phyloP scores from a whole-genome alignment of 2,113 vertebrate species.

The Apteryx mantelli region DNA sequence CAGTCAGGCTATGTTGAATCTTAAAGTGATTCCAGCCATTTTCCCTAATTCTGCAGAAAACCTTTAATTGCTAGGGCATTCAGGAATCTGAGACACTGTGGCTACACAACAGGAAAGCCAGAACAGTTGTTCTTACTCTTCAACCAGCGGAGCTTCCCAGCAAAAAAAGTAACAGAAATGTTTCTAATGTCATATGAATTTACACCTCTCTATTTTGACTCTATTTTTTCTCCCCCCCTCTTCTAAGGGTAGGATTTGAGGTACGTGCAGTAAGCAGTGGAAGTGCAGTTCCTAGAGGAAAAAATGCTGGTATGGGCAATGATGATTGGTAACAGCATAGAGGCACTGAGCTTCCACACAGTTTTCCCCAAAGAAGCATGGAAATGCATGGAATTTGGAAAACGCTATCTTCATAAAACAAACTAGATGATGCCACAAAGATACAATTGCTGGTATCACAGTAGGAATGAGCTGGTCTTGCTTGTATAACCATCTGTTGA shows the following conservation, averaged over 20 bases:
- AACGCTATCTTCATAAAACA: accelerated
- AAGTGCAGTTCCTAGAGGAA: accelerated
- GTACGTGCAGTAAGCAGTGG: accelerated
- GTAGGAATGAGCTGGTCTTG: not conserved
- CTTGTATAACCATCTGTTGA: not conserved
- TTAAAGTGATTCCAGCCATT: not conserved
- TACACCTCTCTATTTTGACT: not conserved
- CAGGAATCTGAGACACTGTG: not conserved
- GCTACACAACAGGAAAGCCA: not conserved
- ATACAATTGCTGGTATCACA: not conserved
- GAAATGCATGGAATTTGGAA: not conserved
- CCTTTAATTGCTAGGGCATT: not conserved
- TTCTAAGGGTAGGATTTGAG: not conserved
- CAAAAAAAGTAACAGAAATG: not conserved
- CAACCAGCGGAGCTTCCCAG: not conserved
- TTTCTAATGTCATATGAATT: not conserved
- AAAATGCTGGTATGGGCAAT: accelerated
- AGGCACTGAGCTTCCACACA: not conserved
- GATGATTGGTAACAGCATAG: accelerated
- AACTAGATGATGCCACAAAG: not conserved
- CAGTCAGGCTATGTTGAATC: not conserved
- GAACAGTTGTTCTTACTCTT: not conserved
- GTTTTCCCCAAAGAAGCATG: accelerated
- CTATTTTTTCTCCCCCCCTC: not conserved
- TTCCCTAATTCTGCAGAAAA: not conserved